A percentile compares a stretch with the other conserved stretches of the same genome.
Conservation (phyloP, 2,888 invertebrate genomes). For the Plagodis dolabraria region DNA sequence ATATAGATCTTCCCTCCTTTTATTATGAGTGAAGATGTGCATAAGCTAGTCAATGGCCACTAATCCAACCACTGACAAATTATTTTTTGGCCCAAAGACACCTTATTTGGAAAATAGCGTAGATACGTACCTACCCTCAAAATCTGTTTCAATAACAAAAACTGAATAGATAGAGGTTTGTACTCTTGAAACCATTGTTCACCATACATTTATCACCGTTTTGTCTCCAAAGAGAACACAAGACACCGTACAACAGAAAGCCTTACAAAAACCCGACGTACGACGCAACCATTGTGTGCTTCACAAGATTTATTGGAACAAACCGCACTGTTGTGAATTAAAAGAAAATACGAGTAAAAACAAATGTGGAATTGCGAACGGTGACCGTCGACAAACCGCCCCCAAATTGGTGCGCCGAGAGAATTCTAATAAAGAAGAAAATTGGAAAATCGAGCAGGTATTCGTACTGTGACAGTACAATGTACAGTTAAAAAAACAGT, state of each 20-base stretch:
- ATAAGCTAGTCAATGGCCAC: no score
- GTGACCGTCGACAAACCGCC: slow-evolving; percentile 56
- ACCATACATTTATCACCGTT: slow-evolving; percentile 43
- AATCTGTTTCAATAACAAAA: no score
- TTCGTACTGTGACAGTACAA: slow-evolving; percentile 35
- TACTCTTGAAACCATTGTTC: no score
- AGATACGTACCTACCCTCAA: no score
- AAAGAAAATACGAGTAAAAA: slow-evolving; percentile 59
- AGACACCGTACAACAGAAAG: slow-evolving; percentile 36
- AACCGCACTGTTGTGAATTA: slow-evolving; percentile 55
- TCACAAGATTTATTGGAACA: slow-evolving; percentile 62
- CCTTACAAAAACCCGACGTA: slow-evolving; percentile 54
- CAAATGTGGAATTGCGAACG: slow-evolving; percentile 51
- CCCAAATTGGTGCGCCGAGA: slow-evolving; percentile 50
- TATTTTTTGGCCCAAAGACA: no score
- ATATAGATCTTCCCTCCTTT: no score
- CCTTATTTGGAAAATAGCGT: no score
- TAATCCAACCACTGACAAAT: no score
- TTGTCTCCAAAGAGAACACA: slow-evolving; percentile 37
- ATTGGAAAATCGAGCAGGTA: slow-evolving; percentile 59
- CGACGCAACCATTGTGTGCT: slow-evolving; percentile 51
- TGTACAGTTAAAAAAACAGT: slow-evolving; percentile 5
- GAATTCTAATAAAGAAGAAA: slow-evolving; percentile 60
- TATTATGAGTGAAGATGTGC: no score
- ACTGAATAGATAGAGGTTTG: no score